phyloP scores from a whole-genome alignment of 23 tunicate species.

The Trididemnum clinides region DNA sequence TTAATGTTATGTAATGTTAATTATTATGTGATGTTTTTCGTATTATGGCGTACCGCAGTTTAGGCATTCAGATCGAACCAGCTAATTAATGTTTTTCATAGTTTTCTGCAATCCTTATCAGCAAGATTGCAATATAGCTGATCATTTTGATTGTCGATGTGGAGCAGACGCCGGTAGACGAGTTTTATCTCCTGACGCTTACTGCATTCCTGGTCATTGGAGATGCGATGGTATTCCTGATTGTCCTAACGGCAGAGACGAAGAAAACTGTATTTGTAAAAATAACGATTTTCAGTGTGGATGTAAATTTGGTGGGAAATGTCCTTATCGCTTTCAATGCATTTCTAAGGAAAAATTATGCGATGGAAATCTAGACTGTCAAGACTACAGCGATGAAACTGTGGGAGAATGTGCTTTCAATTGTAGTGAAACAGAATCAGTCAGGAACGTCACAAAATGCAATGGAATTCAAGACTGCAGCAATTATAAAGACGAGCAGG shows the following conservation, averaged over 20 bases:
- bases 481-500: not conserved
- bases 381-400: not conserved
- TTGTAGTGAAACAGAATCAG: not conserved
- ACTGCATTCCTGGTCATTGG: conserved; percentile 16
- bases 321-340: not conserved
- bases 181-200: not conserved
- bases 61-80: too few species aligned
- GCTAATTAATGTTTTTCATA: not conserved
- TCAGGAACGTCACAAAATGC: not conserved
- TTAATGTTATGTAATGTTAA: too few species aligned
- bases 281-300: not conserved
- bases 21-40: too few species aligned
- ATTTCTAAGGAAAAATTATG: not conserved
- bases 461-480: not conserved
- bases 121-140: not conserved
- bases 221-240: conserved; percentile 41
- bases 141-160: conserved; percentile 1
- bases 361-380: not conserved
- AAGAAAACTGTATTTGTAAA: conserved; percentile 14
- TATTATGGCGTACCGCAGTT: too few species aligned
- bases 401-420: conserved; percentile 15
- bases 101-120: not conserved
- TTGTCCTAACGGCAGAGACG: conserved; percentile 45
- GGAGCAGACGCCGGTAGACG: not conserved
- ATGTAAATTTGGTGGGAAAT: not conserved